These are phyloP conservation scores for Gavia stellata DNA, from an alignment of 2,113 vertebrate genomes.

Conservation along the genomic window DNA sequence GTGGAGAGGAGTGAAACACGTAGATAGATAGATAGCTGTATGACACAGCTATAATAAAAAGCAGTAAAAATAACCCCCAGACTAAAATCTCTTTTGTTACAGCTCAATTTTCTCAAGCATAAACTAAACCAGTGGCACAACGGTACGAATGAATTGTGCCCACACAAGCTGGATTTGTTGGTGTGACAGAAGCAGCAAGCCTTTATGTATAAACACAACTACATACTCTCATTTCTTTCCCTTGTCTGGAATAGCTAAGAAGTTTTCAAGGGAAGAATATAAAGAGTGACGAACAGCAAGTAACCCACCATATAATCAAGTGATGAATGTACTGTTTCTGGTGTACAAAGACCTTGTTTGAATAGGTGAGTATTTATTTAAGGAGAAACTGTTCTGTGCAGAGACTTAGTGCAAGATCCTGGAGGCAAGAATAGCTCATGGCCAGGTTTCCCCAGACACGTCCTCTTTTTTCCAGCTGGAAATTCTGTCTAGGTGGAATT, in stretches of 20 bases:
- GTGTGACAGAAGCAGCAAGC: not conserved
- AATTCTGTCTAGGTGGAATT: constrained; percentile 39
- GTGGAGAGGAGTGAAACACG: not conserved
- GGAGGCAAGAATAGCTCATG: not conserved
- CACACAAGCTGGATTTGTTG: not conserved
- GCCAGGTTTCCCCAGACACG: not conserved
- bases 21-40: not conserved
- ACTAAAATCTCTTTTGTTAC: not conserved
- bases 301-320: not conserved
- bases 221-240: not conserved
- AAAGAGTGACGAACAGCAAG: not conserved
- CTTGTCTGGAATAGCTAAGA: not conserved
- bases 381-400: not conserved
- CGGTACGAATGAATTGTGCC: not conserved
- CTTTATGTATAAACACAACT: not conserved
- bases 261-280: not conserved
- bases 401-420: not conserved
- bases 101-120: not conserved
- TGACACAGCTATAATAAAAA: not conserved
- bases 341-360: not conserved
- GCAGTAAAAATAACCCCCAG: not conserved
- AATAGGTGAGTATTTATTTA: not conserved
- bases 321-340: not conserved
- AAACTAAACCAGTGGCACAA: not conserved
- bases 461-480: constrained; percentile 34